Percentiles rank a stretch among this genome's conserved stretches.
phyloP scores from a whole-genome alignment of 2,797 vertebrate species.

The Poecile montanus region DNA sequence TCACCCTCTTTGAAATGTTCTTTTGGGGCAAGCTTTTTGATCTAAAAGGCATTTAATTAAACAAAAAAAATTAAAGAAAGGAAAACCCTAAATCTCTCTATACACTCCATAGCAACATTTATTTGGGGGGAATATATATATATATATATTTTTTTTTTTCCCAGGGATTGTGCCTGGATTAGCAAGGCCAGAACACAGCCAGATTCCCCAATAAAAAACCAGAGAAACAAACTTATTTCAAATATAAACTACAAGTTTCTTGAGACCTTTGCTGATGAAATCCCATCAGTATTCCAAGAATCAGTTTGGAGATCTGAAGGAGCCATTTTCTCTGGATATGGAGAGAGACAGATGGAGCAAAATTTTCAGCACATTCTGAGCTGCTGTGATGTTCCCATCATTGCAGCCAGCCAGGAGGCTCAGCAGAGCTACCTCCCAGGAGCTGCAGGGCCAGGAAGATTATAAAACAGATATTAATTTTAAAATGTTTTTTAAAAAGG shows the following conservation, averaged over 20 bases:
- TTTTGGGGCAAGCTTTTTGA: background rate
- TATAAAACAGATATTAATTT: background rate
- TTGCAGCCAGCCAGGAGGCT: background rate
- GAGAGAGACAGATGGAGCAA: slow-evolving; percentile 26
- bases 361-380: background rate
- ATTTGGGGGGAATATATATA: background rate
- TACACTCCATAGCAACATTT: background rate
- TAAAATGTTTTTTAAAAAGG: no score
- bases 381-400: background rate
- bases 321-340: background rate
- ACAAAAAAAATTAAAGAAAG: fast-evolving
- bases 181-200: background rate
- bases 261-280: background rate
- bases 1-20: background rate
- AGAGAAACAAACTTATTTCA: background rate
- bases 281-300: background rate
- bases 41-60: background rate
- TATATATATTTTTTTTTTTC: background rate
- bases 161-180: background rate
- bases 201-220: background rate
- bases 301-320: background rate
- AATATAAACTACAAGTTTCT: background rate
- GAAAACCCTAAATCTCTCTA: background rate
- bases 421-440: slow-evolving; percentile 2
- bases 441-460: background rate